Percentiles rank a stretch among this genome's conserved stretches.
These are phyloP conservation scores for Diadromus collaris DNA, from an alignment of 2,888 invertebrate species.

Conservation along the genomic window DNA sequence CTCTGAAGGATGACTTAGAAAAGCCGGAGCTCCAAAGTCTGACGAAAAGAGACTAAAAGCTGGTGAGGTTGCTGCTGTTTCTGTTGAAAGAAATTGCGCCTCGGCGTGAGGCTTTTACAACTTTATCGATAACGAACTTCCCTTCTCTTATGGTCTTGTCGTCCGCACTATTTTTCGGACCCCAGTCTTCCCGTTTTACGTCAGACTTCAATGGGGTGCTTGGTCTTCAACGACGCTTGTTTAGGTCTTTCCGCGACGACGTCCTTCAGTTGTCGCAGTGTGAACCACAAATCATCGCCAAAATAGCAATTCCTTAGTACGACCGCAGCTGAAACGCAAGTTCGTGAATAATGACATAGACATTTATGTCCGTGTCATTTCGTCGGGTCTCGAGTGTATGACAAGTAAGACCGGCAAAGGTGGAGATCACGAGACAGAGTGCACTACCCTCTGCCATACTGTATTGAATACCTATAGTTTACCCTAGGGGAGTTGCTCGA, in stretches of 20 bases:
- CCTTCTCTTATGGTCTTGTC: not conserved
- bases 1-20: conserved; percentile 14
- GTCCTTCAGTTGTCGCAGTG: not conserved
- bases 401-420: conserved; percentile 7
- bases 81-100: not conserved
- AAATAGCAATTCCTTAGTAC: conserved; percentile 10
- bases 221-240: not conserved
- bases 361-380: conserved; percentile 15
- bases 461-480: conserved; percentile 14
- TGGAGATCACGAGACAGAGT: not conserved
- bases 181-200: not conserved
- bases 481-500: conserved; percentile 32
- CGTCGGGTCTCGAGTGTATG: conserved; percentile 5
- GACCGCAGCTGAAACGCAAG: conserved; percentile 2
- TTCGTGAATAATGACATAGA: conserved; percentile 30
- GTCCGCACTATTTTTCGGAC: not conserved
- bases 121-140: conserved; percentile 7
- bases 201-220: not conserved
- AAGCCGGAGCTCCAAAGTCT: conserved; percentile 12
- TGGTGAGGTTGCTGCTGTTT: not conserved
- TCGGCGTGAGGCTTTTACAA: not conserved
- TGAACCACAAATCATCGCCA: not conserved
- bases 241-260: not conserved
- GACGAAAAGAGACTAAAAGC: conserved; percentile 19
- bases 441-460: not conserved